These are phyloP conservation scores for Menura novaehollandiae DNA, from an alignment of 2,113 vertebrate genomes.

Conservation along the genomic window DNA sequence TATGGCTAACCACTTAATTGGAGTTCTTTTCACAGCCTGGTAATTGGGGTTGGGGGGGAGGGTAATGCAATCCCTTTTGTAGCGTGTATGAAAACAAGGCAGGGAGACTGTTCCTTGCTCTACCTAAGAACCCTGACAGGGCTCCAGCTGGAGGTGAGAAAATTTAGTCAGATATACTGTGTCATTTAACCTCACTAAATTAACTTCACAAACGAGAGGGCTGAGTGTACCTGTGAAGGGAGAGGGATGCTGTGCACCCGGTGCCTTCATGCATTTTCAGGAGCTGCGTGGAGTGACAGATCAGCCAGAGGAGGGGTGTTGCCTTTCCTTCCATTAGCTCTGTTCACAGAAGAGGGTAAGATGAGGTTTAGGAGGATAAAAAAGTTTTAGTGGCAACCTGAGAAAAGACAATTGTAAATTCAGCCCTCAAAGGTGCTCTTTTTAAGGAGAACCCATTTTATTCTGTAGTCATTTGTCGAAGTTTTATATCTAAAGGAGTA, in stretches of 20 bases:
- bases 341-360: neutral
- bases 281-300: neutral
- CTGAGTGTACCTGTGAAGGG: neutral
- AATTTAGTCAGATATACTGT: neutral
- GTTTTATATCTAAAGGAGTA: neutral
- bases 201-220: neutral
- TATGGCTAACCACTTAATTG: conserved; percentile 46
- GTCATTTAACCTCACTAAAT: conserved; percentile 16
- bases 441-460: neutral
- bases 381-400: neutral
- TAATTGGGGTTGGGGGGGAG: conserved; percentile 15
- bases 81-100: neutral
- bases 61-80: neutral
- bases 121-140: neutral
- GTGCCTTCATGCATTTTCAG: neutral
- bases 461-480: neutral
- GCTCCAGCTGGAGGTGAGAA: neutral
- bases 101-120: neutral
- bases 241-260: neutral
- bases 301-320: neutral
- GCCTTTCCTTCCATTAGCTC: neutral
- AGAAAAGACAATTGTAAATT: neutral
- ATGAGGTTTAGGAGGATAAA: neutral
- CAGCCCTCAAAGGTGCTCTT: neutral
- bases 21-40: neutral